These are phyloP conservation scores for Apodemus sylvaticus DNA, from an alignment of 2,113 vertebrate genomes.

Conservation along the genomic window DNA sequence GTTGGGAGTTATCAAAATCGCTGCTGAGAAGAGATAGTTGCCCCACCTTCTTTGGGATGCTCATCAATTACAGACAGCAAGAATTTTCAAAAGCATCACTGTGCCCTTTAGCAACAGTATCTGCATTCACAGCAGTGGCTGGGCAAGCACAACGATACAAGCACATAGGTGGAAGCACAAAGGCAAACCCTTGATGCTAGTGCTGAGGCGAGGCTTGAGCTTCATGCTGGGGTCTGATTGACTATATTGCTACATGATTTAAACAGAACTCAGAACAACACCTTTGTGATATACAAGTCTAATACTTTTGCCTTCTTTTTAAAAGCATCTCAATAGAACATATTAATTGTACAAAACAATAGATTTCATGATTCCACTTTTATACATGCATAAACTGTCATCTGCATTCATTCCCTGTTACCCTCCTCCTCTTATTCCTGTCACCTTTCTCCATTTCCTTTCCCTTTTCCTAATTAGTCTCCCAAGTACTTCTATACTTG, in stretches of 20 bases:
- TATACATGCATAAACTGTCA: background rate
- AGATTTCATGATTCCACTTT: background rate
- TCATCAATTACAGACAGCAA: background rate
- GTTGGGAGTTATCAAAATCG: slow-evolving; percentile 25
- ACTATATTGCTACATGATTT: slow-evolving; percentile 14
- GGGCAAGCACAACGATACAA: background rate
- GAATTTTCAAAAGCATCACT: background rate
- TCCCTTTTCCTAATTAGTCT: background rate
- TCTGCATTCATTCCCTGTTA: background rate
- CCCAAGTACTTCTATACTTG: background rate
- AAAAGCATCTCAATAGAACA: background rate
- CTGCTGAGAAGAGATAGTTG: slow-evolving; percentile 36
- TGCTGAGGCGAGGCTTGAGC: slow-evolving; percentile 4
- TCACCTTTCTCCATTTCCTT: background rate
- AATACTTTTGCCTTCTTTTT: background rate
- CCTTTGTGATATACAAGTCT: background rate
- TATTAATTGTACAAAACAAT: background rate
- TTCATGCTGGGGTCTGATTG: background rate
- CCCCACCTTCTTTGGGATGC: slow-evolving; percentile 5
- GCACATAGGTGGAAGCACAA: background rate
- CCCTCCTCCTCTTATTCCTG: background rate
- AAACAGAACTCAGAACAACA: slow-evolving; percentile 29
- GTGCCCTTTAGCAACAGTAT: background rate
- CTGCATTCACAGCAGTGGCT: background rate
- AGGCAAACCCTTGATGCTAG: background rate